These are phyloP conservation scores for Pandemis heparana DNA, from an alignment of 2,888 invertebrate species.

Conservation along the genomic window DNA sequence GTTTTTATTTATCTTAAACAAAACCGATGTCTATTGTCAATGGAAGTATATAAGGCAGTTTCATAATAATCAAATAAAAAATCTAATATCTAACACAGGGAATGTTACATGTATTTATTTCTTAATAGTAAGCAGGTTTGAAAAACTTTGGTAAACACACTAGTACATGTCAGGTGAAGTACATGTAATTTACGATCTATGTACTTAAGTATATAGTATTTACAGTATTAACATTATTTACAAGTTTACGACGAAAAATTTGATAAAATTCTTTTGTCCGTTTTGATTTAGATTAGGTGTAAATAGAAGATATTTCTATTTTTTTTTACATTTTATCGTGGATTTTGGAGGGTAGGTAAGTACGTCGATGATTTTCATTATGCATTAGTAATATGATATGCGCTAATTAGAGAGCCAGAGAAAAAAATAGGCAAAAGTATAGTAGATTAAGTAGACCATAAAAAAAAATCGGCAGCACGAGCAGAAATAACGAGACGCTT, in stretches of 20 bases:
- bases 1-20: neutral
- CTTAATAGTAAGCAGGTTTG: conserved; percentile 15
- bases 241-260: conserved; percentile 21
- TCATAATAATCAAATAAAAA: conserved; percentile 6
- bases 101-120: conserved; percentile 28
- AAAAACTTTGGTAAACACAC: conserved; percentile 36
- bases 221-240: conserved; percentile 51
- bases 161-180: conserved; percentile 20
- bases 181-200: neutral
- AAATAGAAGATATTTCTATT: neutral
- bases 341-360: too few relatives aligned
- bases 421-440: too few relatives aligned
- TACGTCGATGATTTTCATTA: too few relatives aligned
- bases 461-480: too few relatives aligned
- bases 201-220: conserved; percentile 36
- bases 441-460: too few relatives aligned
- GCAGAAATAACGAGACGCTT: too few relatives aligned
- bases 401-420: too few relatives aligned
- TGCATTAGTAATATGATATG: too few relatives aligned
- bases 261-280: neutral
- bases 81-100: conserved; percentile 24
- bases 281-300: neutral
- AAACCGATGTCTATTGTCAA: neutral
- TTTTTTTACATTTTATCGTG: too few relatives aligned
- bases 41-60: neutral